Conservation (phyloP, 2,113 vertebrate species). For the Nibea albiflora region DNA sequence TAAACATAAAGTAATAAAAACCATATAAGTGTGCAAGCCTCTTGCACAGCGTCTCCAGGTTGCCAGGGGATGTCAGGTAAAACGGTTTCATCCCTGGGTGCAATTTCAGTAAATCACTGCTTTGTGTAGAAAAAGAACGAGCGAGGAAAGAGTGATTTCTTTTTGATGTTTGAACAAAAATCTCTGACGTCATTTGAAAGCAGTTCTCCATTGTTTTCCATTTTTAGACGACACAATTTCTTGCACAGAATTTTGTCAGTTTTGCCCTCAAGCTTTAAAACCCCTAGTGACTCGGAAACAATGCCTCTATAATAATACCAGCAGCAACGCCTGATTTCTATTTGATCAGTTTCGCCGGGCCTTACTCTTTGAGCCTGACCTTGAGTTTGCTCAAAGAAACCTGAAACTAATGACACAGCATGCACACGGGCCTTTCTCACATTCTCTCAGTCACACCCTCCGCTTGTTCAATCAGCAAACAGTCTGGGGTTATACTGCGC, state of each 20-base stretch:
- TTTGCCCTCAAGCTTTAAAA: not conserved
- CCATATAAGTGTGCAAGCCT: constrained; percentile 1
- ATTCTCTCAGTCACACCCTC: constrained; percentile 10
- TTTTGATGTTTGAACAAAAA: not conserved
- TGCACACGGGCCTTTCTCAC: not conserved
- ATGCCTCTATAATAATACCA: constrained; percentile 8
- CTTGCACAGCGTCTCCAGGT: not conserved
- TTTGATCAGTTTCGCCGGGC: constrained; percentile 20
- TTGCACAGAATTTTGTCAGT: not conserved
- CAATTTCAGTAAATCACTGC: constrained; percentile 17
- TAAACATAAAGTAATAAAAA: constrained; percentile 35
- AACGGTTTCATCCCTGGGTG: constrained; percentile 22
- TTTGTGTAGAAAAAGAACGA: not conserved
- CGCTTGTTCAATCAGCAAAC: constrained; percentile 37
- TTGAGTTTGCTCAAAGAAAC: constrained; percentile 49
- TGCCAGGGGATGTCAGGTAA: constrained; percentile 27
- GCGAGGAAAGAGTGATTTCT: not conserved
- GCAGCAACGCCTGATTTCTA: constrained; percentile 16
- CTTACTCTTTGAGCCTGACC: constrained; percentile 45
- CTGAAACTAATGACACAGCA: constrained; percentile 32
- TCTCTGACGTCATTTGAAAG: not conserved
- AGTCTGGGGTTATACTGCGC: constrained; percentile 26
- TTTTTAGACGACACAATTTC: not conserved
- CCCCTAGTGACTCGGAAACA: constrained; percentile 2
- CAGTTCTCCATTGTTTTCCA: not conserved